Evolutionary conservation across 1,140 invertebrate species (phyloP).

Genomic region (Melipona quadrifasciata): DNA sequence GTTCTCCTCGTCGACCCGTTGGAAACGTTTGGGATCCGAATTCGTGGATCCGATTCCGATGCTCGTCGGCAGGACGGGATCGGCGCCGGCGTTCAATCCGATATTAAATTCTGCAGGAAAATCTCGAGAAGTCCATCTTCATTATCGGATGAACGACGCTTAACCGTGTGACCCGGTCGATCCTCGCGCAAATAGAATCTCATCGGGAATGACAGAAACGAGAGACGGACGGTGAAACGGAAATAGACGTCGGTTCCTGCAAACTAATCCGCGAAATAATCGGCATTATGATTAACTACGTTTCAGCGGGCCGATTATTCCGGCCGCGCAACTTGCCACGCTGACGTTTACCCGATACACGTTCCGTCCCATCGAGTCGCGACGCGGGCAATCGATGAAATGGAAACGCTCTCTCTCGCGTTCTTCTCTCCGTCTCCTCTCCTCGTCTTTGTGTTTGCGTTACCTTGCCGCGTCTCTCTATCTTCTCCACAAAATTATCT

Average conservation of each 20-base stretch:
- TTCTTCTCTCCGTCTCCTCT: not conserved
- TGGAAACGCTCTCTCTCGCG: constrained; percentile 1
- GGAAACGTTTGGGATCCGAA: too few species aligned
- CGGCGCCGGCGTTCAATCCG: not conserved
- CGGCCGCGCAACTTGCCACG: constrained; percentile 8
- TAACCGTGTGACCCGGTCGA: constrained; percentile 69
- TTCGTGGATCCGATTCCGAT: not conserved
- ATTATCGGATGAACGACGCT: constrained; percentile 65
- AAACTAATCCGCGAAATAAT: constrained; percentile 49
- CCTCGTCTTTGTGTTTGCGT: not conserved
- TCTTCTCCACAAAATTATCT: not conserved
- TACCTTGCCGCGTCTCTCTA: too few species aligned
- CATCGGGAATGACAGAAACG: constrained; percentile 60
- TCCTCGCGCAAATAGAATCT: constrained; percentile 64
- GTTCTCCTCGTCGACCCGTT: too few species aligned
- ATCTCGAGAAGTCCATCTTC: constrained; percentile 67
- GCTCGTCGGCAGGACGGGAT: not conserved
- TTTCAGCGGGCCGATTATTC: constrained; percentile 47
- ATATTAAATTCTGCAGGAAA: constrained; percentile 68
- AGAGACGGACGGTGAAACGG: constrained; percentile 62
- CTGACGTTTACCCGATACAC: constrained; percentile 43
- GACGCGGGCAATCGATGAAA: constrained; percentile 1
- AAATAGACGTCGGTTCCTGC: constrained; percentile 63
- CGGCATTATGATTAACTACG: constrained; percentile 51
- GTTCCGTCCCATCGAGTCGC: not conserved